A percentile compares a stretch with the other conserved stretches of the same genome.
phyloP scores from a whole-genome alignment of 2,888 invertebrate genomes.

The Heterodera filipjevi region DNA sequence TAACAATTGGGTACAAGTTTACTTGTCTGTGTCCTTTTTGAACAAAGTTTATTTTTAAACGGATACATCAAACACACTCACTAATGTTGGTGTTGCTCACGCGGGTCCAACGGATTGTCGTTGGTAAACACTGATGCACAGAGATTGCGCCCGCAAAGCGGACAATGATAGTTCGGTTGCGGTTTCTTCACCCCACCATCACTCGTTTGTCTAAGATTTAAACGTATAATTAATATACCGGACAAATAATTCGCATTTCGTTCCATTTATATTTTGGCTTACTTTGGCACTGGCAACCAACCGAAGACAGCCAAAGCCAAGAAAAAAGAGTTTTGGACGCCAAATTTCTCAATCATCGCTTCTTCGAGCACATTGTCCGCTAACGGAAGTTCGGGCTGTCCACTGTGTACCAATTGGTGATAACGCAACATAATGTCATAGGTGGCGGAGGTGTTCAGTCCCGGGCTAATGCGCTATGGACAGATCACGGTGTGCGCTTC shows the following conservation, averaged over 20 bases:
- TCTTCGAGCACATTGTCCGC: slow-evolving; percentile 27
- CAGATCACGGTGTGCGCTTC: slow-evolving; percentile 34
- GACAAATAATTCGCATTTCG: neutral
- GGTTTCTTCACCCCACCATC: slow-evolving; percentile 12
- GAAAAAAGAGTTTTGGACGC: slow-evolving; percentile 26
- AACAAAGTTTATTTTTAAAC: neutral
- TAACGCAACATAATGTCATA: slow-evolving; percentile 33
- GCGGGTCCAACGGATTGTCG: slow-evolving; percentile 30
- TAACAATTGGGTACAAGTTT: too few species aligned
- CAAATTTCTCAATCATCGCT: slow-evolving; percentile 28
- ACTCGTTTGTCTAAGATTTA: neutral
- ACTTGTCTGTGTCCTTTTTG: too few species aligned
- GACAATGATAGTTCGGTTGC: slow-evolving; percentile 26
- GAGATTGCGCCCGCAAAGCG: slow-evolving; percentile 31
- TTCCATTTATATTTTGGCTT: neutral
- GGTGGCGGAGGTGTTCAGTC: slow-evolving; percentile 24
- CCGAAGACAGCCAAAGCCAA: slow-evolving; percentile 31
- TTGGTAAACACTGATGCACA: slow-evolving; percentile 29
- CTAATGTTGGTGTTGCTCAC: slow-evolving; percentile 30
- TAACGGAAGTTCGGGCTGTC: slow-evolving; percentile 27
- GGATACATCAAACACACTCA: neutral
- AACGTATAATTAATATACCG: neutral
- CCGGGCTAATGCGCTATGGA: slow-evolving; percentile 30
- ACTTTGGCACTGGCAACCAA: slow-evolving; percentile 30
- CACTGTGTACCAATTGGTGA: slow-evolving; percentile 25